A percentile compares a stretch with the other conserved stretches of the same genome.
Evolutionary conservation across 2,113 vertebrate genomes (phyloP).

Genomic region (Macrotus californicus): DNA sequence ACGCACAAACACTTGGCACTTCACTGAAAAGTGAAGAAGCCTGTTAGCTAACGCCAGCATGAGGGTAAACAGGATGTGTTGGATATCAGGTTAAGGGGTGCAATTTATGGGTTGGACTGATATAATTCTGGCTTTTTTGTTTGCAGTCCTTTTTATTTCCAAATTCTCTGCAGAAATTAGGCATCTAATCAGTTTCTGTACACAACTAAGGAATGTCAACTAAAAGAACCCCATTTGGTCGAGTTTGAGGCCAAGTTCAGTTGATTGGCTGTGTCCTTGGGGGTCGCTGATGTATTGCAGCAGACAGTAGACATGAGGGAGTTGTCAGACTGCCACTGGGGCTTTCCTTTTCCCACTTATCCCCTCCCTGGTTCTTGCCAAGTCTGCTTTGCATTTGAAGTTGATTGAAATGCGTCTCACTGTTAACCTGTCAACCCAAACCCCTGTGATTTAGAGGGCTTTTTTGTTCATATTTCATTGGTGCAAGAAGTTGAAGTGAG

Average conservation of each 20-base stretch:
- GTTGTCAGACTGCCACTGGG: slow-evolving; percentile 38
- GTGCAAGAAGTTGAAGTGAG: slow-evolving; percentile 49
- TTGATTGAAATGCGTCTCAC: slow-evolving; percentile 66
- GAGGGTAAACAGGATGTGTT: slow-evolving; percentile 76
- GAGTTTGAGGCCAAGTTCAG: slow-evolving; percentile 26
- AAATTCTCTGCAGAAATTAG: not conserved
- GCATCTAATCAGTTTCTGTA: not conserved
- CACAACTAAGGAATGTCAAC: not conserved
- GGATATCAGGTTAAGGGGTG: slow-evolving; percentile 60
- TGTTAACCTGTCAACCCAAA: slow-evolving; percentile 62
- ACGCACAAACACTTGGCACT: slow-evolving; percentile 69
- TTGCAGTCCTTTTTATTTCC: slow-evolving; percentile 23
- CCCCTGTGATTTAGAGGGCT: slow-evolving; percentile 54
- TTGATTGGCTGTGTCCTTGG: not conserved
- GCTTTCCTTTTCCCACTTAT: slow-evolving; percentile 35
- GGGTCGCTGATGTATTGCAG: not conserved
- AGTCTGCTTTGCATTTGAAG: slow-evolving; percentile 63
- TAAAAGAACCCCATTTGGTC: slow-evolving; percentile 8
- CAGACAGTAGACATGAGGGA: slow-evolving; percentile 35
- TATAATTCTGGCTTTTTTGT: not conserved
- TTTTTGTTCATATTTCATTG: slow-evolving; percentile 54
- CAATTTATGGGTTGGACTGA: slow-evolving; percentile 53
- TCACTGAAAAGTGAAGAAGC: slow-evolving; percentile 64
- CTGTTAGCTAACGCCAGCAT: slow-evolving; percentile 66
- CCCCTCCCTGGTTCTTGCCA: not conserved